Percentiles rank a stretch among this genome's conserved stretches.
Conservation (phyloP, 1,140 invertebrate genomes). For the Sycophila sp. region DNA sequence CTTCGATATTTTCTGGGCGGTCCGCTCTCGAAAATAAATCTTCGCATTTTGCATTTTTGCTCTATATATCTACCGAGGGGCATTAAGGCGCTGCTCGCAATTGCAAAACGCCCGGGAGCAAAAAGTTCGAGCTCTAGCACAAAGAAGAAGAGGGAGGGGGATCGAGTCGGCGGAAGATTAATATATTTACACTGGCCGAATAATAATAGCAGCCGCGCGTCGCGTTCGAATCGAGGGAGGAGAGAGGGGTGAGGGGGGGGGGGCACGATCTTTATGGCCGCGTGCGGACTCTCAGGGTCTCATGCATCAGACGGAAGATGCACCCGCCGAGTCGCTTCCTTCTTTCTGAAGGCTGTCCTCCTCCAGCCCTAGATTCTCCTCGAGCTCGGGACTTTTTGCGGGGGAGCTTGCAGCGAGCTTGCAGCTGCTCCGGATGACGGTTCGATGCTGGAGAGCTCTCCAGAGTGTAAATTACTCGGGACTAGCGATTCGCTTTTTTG, state of each 20-base stretch:
- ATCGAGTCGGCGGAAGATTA: slow-evolving; percentile 12
- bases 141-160: background rate
- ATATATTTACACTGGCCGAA: slow-evolving; percentile 33
- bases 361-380: no score
- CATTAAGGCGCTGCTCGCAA: background rate
- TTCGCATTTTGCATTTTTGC: background rate
- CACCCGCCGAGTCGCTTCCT: no score
- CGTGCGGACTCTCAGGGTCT: slow-evolving; percentile 8
- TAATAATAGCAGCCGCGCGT: slow-evolving; percentile 29
- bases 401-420: no score
- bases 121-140: slow-evolving; percentile 12
- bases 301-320: no score
- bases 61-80: no score
- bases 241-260: no score
- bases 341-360: background rate
- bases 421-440: no score
- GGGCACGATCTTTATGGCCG: background rate
- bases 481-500: no score
- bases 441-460: no score
- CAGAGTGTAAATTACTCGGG: no score
- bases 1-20: background rate
- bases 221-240: no score
- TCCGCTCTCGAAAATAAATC: background rate
- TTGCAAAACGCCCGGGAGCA: background rate
- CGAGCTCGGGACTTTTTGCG: no score